Evolutionary conservation across 2,888 invertebrate genomes (phyloP).

Genomic region (Cyaniris semiargus): DNA sequence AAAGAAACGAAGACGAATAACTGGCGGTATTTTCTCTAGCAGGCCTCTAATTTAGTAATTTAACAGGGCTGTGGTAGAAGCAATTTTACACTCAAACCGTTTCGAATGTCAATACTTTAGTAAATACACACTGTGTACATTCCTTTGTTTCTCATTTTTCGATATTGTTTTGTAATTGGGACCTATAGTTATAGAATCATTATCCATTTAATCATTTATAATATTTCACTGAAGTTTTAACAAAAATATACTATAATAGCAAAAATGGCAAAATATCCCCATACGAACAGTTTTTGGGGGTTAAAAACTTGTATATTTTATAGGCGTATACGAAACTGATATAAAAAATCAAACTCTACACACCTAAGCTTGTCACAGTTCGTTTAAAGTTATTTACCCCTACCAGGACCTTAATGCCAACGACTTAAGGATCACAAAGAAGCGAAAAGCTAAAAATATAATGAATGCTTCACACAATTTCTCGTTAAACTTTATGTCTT

Average conservation of each 20-base stretch:
- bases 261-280: neutral
- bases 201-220: too few species aligned
- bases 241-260: neutral
- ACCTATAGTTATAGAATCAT: too few species aligned
- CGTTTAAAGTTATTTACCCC: neutral
- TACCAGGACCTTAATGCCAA: neutral
- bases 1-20: conserved; percentile 5
- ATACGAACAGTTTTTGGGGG: neutral
- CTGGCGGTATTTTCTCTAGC: conserved; percentile 1
- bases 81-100: conserved; percentile 48
- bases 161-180: neutral
- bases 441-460: neutral
- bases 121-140: neutral
- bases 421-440: neutral
- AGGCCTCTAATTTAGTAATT: conserved; percentile 25
- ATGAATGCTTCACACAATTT: conserved; percentile 21
- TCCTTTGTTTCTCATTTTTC: neutral
- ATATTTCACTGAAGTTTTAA: too few species aligned
- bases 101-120: conserved; percentile 20
- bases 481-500: conserved; percentile 13
- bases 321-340: neutral
- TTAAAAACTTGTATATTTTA: neutral
- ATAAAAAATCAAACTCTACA: neutral
- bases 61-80: conserved; percentile 42
- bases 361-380: neutral